phyloP scores from a whole-genome alignment of 1,140 invertebrate genomes.

The Magallana ariakensis region DNA sequence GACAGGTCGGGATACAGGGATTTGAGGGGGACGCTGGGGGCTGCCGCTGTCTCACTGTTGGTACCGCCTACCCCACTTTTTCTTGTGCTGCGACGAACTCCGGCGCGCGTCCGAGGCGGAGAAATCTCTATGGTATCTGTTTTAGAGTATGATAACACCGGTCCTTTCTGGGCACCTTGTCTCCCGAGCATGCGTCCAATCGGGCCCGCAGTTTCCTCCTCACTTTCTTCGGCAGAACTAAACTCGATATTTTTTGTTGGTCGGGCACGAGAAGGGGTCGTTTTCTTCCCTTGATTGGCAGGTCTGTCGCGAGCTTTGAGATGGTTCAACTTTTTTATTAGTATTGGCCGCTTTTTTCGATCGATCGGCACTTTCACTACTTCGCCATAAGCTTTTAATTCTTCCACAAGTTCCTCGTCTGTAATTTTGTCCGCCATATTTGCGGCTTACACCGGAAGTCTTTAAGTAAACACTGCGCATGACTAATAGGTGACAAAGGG shows the following conservation, averaged over 20 bases:
- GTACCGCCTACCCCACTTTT: conserved; percentile 14
- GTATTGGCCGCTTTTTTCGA: conserved; percentile 67
- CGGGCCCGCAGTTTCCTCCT: conserved; percentile 51
- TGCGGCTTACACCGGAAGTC: conserved; percentile 47
- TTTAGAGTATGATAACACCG: conserved; percentile 48
- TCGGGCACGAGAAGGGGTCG: conserved; percentile 43
- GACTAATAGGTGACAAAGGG: not conserved
- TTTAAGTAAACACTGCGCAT: not conserved
- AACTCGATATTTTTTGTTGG: conserved; percentile 52
- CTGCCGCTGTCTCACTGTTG: not conserved
- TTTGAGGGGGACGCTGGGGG: conserved; percentile 10
- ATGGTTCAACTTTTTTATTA: conserved; percentile 76
- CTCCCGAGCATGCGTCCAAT: conserved; percentile 14
- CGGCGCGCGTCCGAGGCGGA: conserved; percentile 12
- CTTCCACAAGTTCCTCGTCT: conserved; percentile 68
- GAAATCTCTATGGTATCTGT: conserved; percentile 52
- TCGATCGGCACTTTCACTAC: conserved; percentile 72
- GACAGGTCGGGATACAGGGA: conserved; percentile 57
- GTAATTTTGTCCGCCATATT: conserved; percentile 73
- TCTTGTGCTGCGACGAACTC: not conserved
- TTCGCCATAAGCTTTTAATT: conserved; percentile 71
- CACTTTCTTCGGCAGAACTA: conserved; percentile 61
- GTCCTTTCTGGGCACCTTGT: not conserved
- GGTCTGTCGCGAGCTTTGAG: conserved; percentile 63
- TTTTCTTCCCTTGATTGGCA: conserved; percentile 49